Evolutionary conservation across 2,797 vertebrate genomes (phyloP), one percentile per base, ranked within the genome.

Genomic region (Ataeniobius toweri): DNA sequence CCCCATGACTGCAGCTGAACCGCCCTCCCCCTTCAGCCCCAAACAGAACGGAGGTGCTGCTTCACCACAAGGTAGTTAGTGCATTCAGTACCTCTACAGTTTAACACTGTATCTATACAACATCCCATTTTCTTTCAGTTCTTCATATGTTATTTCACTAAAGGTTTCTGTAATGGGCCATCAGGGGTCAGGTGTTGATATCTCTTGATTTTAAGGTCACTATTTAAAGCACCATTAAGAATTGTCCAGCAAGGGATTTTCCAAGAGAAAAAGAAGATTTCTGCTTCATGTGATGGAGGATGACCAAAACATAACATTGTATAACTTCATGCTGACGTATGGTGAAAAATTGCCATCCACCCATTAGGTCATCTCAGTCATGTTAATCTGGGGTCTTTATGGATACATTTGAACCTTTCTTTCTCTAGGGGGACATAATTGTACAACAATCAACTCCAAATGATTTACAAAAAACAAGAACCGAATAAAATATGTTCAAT

Each of bases 11-110:
- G 94, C 91, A 0, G 95, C 94, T 0, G 94, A 95, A 59, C 94
- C 95, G 0, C 95, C 95, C 14, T 96, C 95, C 3, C 95, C 95
- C 39, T 95, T 95, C 84, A 94, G 95, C 88, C 95, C 94, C 76
- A 96, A 95, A 86, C 94, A 94, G 87, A 94, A 92, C 0, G 94
- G 94, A 51, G 95, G 90, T 0, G 94, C 95, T 0, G 90, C 94
- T 53, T 95, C 95, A 0, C 94, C 95, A 58, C 93, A 93, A 87
- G 95, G 95, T 63, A 63, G 5, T 16, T 31, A 18, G 9, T 18
- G 50, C 50, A 51, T 16, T 28, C 58, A 28, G 13, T 94, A 77
- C 65, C 22, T 51, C 56, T 48, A 28, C 13, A 7, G n/a, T 28
- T 71, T 50, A 28, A 28, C 44, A 31, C 44, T 8, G 44, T 46